phyloP scores from a whole-genome alignment of 2,888 invertebrate species.

The Nemotelus pantherinus region DNA sequence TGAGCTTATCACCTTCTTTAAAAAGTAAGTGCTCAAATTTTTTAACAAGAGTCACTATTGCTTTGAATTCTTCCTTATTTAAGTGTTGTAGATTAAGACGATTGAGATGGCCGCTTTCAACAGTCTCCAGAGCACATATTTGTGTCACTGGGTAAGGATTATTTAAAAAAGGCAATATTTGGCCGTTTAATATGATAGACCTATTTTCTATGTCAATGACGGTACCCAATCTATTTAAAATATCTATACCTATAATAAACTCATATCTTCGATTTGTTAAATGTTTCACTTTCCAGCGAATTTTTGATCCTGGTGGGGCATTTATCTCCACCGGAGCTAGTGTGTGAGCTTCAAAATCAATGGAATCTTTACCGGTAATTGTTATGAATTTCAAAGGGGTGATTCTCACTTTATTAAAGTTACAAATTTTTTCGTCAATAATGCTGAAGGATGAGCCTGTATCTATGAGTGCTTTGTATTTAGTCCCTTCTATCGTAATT shows the following conservation, averaged over 20 bases:
- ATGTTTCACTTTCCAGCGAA: slow-evolving; percentile 41
- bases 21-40: not conserved
- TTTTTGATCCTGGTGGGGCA: slow-evolving; percentile 37
- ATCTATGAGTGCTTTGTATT: slow-evolving; percentile 39
- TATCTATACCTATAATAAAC: not conserved
- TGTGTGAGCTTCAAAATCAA: slow-evolving; percentile 44
- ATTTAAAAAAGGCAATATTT: not conserved
- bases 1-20: not conserved
- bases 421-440: slow-evolving; percentile 28
- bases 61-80: slow-evolving; percentile 5
- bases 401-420: slow-evolving; percentile 42
- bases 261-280: slow-evolving; percentile 41
- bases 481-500: slow-evolving; percentile 35
- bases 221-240: not conserved
- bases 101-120: not conserved
- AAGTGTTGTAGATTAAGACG: not conserved
- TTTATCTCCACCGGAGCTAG: slow-evolving; percentile 40
- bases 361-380: slow-evolving; percentile 37
- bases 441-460: slow-evolving; percentile 44
- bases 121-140: not conserved
- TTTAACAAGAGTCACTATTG: not conserved
- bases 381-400: slow-evolving; percentile 40
- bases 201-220: not conserved
- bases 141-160: not conserved
- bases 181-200: not conserved